Evolutionary conservation across 2,888 invertebrate genomes (phyloP).

Genomic region (Amphipyra tragopoginis): DNA sequence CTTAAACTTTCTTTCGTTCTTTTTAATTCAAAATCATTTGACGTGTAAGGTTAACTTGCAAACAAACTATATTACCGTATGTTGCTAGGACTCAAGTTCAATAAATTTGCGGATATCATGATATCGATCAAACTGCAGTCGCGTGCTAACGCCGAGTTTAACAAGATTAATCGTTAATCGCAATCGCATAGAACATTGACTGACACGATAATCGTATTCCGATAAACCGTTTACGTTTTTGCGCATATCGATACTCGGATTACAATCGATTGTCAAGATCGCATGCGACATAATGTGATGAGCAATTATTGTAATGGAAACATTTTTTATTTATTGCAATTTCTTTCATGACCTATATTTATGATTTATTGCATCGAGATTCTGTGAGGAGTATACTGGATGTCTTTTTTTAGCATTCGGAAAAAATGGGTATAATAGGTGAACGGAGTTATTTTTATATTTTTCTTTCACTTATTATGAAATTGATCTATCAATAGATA

Average conservation of each 20-base stretch:
- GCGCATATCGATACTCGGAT: conserved; percentile 37
- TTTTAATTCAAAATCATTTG: too few relatives aligned
- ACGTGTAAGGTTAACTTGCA: too few relatives aligned
- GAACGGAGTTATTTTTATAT: too few relatives aligned
- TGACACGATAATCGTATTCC: conserved; percentile 77
- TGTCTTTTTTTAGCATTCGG: too few relatives aligned
- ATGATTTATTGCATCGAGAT: background rate
- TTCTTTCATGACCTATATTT: conserved; percentile 25
- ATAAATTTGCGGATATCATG: conserved; percentile 47
- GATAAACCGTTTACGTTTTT: conserved; percentile 55
- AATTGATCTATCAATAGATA: too few relatives aligned
- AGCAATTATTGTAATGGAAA: conserved; percentile 24
- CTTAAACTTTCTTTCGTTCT: too few relatives aligned
- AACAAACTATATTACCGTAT: too few relatives aligned
- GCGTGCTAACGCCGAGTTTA: conserved; percentile 72
- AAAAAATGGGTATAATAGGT: too few relatives aligned
- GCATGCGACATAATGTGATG: conserved; percentile 36
- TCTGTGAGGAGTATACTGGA: too few relatives aligned
- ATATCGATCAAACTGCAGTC: conserved; percentile 80
- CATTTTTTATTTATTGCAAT: conserved; percentile 19
- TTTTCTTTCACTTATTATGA: too few relatives aligned
- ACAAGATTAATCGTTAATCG: conserved; percentile 70
- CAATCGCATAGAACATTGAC: conserved; percentile 65
- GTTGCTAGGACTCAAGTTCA: conserved; percentile 18
- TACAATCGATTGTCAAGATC: conserved; percentile 42